These are phyloP conservation scores for Pteria penguin DNA, from an alignment of 2,888 invertebrate species.

Conservation along the genomic window DNA sequence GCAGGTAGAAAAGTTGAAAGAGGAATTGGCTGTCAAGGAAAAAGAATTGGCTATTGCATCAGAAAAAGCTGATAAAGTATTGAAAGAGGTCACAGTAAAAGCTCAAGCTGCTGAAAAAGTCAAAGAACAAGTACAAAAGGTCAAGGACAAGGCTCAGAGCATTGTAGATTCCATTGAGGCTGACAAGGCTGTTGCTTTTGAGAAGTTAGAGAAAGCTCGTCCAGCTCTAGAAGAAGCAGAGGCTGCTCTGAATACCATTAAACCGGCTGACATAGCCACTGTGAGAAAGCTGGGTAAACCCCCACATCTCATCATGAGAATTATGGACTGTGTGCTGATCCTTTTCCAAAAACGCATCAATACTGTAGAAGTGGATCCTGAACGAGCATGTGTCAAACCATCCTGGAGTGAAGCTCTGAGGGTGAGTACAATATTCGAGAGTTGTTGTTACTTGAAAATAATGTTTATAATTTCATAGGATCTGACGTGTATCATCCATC, in stretches of 20 bases:
- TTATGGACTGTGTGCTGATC: conserved; percentile 80
- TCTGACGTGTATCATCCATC: too few species aligned
- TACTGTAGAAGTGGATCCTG: conserved; percentile 73
- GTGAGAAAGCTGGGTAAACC: conserved; percentile 80
- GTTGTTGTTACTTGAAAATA: too few species aligned
- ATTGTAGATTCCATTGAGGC: conserved; percentile 79
- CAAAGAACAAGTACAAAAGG: conserved; percentile 80
- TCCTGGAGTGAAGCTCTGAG: conserved; percentile 80
- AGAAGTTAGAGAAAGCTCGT: conserved; percentile 78
- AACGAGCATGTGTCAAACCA: conserved; percentile 76
- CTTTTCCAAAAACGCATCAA: conserved; percentile 78
- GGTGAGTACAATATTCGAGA: too few species aligned
- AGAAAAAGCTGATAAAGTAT: conserved; percentile 87
- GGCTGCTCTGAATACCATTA: conserved; percentile 81
- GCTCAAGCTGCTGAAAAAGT: conserved; percentile 80
- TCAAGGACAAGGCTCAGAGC: conserved; percentile 80
- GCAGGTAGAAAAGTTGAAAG: conserved; percentile 88
- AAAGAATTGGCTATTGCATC: conserved; percentile 90
- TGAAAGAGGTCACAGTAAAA: conserved; percentile 79
- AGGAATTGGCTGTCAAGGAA: conserved; percentile 91
- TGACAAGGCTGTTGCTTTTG: conserved; percentile 78
- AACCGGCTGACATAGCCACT: conserved; percentile 79
- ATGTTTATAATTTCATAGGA: too few species aligned
- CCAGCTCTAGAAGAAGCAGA: conserved; percentile 80
- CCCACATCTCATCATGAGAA: conserved; percentile 80